Evolutionary conservation across 2,888 invertebrate genomes (phyloP).

Genomic region (Willowsia nigromaculata): DNA sequence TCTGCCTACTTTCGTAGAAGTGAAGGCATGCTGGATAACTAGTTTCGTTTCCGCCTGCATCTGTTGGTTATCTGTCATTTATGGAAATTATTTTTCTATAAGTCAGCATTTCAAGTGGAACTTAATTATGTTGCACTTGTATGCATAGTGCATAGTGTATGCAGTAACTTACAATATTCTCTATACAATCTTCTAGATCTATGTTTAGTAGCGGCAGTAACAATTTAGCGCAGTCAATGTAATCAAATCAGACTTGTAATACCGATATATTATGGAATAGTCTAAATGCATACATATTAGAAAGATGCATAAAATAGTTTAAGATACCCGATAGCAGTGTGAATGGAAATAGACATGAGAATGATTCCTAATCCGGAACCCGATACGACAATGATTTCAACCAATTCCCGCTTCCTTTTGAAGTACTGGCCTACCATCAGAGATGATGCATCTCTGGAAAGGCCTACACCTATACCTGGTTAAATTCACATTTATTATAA

Average conservation of each 20-base stretch:
- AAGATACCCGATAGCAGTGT: slow-evolving; percentile 72
- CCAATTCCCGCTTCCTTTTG: slow-evolving; percentile 90
- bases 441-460: slow-evolving; percentile 92
- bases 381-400: slow-evolving; percentile 92
- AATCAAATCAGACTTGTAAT: background rate
- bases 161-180: too few relatives aligned
- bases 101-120: background rate
- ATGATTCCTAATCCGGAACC: slow-evolving; percentile 88
- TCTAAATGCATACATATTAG: background rate
- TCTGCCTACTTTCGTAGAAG: too few relatives aligned
- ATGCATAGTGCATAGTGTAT: too few relatives aligned
- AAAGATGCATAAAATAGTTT: too few relatives aligned
- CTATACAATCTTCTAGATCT: too few relatives aligned
- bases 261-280: background rate
- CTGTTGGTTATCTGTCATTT: slow-evolving; percentile 38
- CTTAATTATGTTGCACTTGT: background rate
- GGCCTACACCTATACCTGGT: slow-evolving; percentile 89
- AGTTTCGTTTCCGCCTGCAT: background rate
- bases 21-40: too few relatives aligned
- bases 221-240: too few relatives aligned
- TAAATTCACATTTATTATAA: background rate
- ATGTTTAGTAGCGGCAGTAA: too few relatives aligned
- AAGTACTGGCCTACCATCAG: slow-evolving; percentile 95
- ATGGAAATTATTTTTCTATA: background rate
- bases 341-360: slow-evolving; percentile 67